Base-by-base conservation (phyloP, 2,113 vertebrate species). In the Copsychus sechellarum region DNA sequence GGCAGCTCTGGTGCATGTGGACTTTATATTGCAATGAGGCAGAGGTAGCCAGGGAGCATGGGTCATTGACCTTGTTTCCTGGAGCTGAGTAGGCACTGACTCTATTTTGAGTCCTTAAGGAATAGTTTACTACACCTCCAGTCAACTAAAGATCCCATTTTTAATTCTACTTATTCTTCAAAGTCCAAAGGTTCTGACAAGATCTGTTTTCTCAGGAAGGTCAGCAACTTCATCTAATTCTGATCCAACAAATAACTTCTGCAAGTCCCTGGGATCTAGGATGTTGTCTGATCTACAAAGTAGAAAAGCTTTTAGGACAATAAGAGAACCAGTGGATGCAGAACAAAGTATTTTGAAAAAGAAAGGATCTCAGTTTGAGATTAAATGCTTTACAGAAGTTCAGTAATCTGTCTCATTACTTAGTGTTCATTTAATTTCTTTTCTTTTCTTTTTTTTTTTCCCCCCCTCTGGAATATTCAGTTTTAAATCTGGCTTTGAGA, bases 401-500 rank as follows among this genome's bases (percentile, higher is more conserved):
- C 12, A 72, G 29, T 12, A 69, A 28, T 74, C 9, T 86, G n/a
- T 34, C 40, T 89, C 47, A 47, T 54, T 66, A 70, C 24, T 12
- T 8, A 28, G 38, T 54, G 16, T 33, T 71, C 5, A 11, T 82
- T 93, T 90, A 42, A 42, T 57, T 53, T 57, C 6, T 43, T 80
- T 71, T 25, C 16, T n/a, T 33, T 31, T 45, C 4, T 38, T 38
- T 38, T 38, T 38, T 45, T 23, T 88, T 85, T 33, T 51, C 73
- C 74, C 87, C 81, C 22, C 57, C 38, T 79, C 33, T 84, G 29
- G 16, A 76, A 23, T 92, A 33, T 66, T 88, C 34, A 13, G 16
- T 42, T 74, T 69, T 84, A 50, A 90, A 13, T 47, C 33, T 90
- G 76, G 83, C 85, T 91, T 95, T 92, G 64, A 94, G 28, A 93